Conservation (phyloP, 2,113 vertebrate genomes). For the Silurus asotus region DNA sequence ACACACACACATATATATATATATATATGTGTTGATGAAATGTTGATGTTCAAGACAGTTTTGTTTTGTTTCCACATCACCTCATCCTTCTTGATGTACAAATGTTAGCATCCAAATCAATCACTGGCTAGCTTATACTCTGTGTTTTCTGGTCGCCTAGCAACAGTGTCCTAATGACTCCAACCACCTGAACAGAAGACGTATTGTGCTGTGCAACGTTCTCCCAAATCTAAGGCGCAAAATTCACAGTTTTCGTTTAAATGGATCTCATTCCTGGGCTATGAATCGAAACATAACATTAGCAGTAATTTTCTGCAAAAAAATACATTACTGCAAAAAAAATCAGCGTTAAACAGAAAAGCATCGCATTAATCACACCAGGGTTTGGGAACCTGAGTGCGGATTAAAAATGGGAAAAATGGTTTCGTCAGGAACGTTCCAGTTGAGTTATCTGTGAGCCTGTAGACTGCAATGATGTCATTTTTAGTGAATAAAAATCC, state of each 20-base stretch:
- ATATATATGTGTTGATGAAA: not conserved
- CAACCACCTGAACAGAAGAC: not conserved
- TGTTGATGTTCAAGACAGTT: too few species aligned
- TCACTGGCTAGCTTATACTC: not conserved
- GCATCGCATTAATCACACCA: not conserved
- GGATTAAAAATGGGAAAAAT: not conserved
- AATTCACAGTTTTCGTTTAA: conserved; percentile 4
- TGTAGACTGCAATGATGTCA: conserved; percentile 46
- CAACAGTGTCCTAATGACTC: not conserved
- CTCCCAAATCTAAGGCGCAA: not conserved
- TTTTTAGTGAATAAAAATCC: conserved; percentile 38
- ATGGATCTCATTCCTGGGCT: not conserved
- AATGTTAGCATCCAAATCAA: not conserved
- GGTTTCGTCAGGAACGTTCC: not conserved
- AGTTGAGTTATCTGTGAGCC: not conserved
- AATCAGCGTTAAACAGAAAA: not conserved
- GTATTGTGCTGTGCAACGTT: not conserved
- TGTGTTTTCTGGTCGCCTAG: conserved; percentile 10
- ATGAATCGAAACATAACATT: not conserved
- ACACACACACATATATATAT: too few species aligned
- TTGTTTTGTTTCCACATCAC: not conserved
- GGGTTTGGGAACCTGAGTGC: not conserved
- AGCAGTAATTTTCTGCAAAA: not conserved
- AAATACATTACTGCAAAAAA: not conserved
- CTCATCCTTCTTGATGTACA: not conserved